phyloP scores from a whole-genome alignment of 2,888 invertebrate species.

The Eremobia ochroleuca region DNA sequence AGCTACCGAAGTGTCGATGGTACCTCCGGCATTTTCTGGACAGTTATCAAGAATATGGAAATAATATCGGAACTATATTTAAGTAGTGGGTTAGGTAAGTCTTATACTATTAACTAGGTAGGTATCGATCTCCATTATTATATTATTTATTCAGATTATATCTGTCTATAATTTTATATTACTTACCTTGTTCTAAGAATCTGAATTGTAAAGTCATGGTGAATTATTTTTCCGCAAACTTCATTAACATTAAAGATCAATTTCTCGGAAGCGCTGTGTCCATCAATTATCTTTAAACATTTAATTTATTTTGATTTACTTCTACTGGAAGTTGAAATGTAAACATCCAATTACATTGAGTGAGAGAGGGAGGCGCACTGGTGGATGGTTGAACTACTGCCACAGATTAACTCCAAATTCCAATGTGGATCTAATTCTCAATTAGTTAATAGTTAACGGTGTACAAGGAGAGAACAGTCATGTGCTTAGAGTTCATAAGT shows the following conservation, averaged over 20 bases:
- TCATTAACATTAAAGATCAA: neutral
- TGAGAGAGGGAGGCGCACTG: neutral
- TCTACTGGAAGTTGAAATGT: neutral
- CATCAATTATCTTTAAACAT: neutral
- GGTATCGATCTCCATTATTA: neutral
- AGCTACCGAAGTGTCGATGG: neutral
- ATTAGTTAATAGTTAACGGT: neutral
- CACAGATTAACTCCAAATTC: no score
- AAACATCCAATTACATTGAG: neutral
- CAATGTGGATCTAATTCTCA: neutral
- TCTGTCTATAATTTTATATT: conserved; percentile 5
- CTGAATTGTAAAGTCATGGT: neutral
- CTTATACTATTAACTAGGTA: no score
- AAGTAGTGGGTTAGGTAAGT: no score
- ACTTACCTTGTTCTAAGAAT: conserved; percentile 13
- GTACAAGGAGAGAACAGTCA: neutral
- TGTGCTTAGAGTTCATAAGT: neutral
- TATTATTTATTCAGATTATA: neutral
- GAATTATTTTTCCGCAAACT: conserved; percentile 1
- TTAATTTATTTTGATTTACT: neutral
- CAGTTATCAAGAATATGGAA: neutral
- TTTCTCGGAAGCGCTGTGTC: conserved; percentile 3
- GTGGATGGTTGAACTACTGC: neutral
- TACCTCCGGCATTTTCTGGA: neutral
- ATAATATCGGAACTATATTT: neutral